phyloP scores from a whole-genome alignment of 1,140 invertebrate genomes.

The Latrodectus geometricus region DNA sequence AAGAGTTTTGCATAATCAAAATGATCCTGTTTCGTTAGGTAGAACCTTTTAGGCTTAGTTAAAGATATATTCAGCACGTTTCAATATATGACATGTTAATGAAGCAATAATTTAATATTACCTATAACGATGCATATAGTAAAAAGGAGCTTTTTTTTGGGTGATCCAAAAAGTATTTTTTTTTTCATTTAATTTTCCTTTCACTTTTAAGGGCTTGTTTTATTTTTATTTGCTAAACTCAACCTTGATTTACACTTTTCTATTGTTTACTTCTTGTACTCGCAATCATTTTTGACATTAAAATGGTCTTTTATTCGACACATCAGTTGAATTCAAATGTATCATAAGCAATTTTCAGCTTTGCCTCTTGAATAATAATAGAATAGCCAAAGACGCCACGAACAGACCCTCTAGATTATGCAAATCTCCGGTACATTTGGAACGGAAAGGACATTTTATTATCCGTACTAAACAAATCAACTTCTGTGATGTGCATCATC shows the following conservation, averaged over 20 bases:
- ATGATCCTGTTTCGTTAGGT: too few species aligned
- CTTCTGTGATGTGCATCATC: slow-evolving; percentile 52
- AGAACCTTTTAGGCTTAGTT: not conserved
- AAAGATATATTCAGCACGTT: not conserved
- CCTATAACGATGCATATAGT: too few species aligned
- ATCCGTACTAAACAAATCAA: not conserved
- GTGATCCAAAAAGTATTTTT: too few species aligned
- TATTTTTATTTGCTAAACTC: not conserved
- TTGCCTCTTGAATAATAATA: not conserved
- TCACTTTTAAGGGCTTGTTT: not conserved
- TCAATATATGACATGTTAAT: too few species aligned
- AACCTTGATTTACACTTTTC: not conserved
- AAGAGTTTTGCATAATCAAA: slow-evolving; percentile 12
- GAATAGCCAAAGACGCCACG: not conserved
- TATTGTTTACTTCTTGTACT: not conserved
- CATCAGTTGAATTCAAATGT: not conserved
- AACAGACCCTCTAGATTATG: not conserved
- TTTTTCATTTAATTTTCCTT: too few species aligned
- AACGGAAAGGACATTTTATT: not conserved
- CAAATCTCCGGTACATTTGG: not conserved
- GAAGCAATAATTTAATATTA: too few species aligned
- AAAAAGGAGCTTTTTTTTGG: too few species aligned
- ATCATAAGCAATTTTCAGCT: not conserved
- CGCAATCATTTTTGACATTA: not conserved
- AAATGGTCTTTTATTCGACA: not conserved